phyloP scores from a whole-genome alignment of 2,113 vertebrate species.

The Sakesphorus luctuosus region DNA sequence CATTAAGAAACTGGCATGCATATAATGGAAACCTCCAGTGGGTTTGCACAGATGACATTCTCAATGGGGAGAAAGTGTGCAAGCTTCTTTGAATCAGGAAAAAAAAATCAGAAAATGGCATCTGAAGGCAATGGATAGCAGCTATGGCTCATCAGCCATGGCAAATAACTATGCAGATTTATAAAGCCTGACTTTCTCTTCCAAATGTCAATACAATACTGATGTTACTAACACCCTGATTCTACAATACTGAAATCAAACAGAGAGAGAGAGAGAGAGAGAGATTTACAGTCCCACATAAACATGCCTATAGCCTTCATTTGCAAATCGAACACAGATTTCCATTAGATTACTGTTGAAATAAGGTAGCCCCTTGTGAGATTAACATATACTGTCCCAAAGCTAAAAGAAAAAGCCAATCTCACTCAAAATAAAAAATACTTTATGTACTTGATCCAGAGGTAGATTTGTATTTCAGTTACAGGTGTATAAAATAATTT shows the following conservation, averaged over 20 bases:
- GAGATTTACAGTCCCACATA: not conserved
- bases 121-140: not conserved
- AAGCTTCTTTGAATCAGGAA: conserved; percentile 32
- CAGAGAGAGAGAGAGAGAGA: fast-evolving
- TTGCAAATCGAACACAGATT: not conserved
- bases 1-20: conserved; percentile 51
- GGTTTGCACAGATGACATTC: conserved; percentile 42
- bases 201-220: not conserved
- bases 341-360: not conserved
- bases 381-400: not conserved
- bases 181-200: not conserved
- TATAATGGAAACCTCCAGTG: conserved; percentile 27
- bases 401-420: not conserved
- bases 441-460: not conserved
- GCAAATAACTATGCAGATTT: not conserved
- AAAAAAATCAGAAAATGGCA: not conserved
- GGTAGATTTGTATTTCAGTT: not conserved
- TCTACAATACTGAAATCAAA: not conserved
- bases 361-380: not conserved
- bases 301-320: not conserved
- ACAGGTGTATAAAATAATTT: not conserved
- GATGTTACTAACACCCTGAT: not conserved
- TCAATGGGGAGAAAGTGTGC: conserved; percentile 13
- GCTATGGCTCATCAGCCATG: not conserved
- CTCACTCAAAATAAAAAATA: fast-evolving